Percentiles rank a stretch among this genome's conserved stretches.
Conservation (phyloP, 2,888 invertebrate species). For the Diachrysia chrysitis region DNA sequence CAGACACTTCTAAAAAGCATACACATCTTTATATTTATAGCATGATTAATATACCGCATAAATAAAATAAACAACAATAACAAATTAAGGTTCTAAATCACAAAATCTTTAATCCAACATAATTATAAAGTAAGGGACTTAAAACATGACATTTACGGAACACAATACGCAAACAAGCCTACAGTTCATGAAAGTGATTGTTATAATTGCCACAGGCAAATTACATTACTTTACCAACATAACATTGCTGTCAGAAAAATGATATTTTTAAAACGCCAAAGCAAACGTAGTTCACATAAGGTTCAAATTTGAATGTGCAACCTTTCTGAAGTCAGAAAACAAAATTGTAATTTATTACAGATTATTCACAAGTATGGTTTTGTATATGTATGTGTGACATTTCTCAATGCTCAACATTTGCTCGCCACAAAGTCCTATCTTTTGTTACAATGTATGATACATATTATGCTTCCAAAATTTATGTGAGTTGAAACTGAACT, state of each 20-base stretch:
- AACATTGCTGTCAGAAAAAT: conserved; percentile 33
- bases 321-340: conserved; percentile 29
- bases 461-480: conserved; percentile 46
- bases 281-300: conserved; percentile 16
- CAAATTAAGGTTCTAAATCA: conserved; percentile 35
- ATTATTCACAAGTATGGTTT: conserved; percentile 60
- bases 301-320: conserved; percentile 30
- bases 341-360: conserved; percentile 49
- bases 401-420: conserved; percentile 63
- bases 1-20: not conserved
- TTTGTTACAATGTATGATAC: conserved; percentile 56
- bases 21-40: not conserved
- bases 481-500: conserved; percentile 32
- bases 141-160: conserved; percentile 63
- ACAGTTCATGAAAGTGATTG: conserved; percentile 70
- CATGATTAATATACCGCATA: not conserved
- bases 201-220: conserved; percentile 69
- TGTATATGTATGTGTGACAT: conserved; percentile 63
- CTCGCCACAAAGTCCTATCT: conserved; percentile 65
- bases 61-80: conserved; percentile 10
- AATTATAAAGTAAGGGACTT: conserved; percentile 59
- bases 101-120: conserved; percentile 54
- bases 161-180: conserved; percentile 68
- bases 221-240: conserved; percentile 59
- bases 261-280: conserved; percentile 18